Evolutionary conservation across 2,113 vertebrate species (phyloP).

Genomic region (Camelus dromedarius): DNA sequence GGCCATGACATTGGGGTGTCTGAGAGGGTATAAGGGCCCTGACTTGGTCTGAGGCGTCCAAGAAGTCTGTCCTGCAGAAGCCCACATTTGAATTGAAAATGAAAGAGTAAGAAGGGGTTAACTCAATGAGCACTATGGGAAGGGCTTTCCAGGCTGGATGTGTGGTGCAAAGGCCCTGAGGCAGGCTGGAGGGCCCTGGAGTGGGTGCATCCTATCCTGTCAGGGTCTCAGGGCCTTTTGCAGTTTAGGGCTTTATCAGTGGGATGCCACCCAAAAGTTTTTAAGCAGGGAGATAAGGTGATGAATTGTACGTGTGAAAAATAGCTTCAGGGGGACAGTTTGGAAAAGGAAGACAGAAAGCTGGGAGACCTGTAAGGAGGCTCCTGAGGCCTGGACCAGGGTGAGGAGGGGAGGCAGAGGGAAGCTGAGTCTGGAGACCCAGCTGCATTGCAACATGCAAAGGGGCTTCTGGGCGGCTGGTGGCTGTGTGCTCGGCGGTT

Average conservation of each 20-base stretch:
- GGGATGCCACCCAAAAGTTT: background rate
- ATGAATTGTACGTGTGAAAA: background rate
- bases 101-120: background rate
- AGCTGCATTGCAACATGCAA: background rate
- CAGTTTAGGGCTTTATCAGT: background rate
- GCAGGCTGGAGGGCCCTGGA: background rate
- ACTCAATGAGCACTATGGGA: background rate
- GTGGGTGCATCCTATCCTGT: background rate
- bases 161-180: background rate
- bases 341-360: background rate
- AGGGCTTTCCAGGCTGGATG: background rate
- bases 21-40: background rate
- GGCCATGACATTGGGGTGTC: background rate
- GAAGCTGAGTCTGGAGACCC: background rate
- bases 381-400: background rate
- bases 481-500: background rate
- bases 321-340: background rate
- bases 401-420: background rate
- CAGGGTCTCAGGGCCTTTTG: background rate
- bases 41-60: background rate
- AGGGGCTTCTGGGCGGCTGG: conserved; percentile 36
- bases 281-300: background rate
- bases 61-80: background rate
- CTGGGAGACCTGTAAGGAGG: background rate
- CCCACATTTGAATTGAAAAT: background rate